Base-by-base conservation (phyloP, 1,140 invertebrate species). In the Atta colombica region DNA sequence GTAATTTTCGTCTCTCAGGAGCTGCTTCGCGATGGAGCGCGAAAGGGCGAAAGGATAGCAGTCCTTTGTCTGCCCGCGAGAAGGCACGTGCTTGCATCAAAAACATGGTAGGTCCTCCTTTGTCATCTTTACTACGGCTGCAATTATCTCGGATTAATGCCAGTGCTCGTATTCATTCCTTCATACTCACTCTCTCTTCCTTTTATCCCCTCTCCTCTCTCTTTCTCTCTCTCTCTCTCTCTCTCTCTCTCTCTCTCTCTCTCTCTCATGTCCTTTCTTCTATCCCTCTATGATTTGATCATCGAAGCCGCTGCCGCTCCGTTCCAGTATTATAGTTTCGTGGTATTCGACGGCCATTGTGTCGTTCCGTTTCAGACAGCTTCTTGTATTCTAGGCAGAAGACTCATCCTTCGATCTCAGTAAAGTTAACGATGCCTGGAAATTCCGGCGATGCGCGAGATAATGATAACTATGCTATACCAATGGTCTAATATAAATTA, bases 141-240 rank as follows among this genome's bases (percentile, higher is more conserved):
- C 75, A 90, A 89, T 90, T 90, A 90, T 60, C 85, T 90, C 74
- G 85, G 71, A 90, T 90, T 90, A 90, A 89, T 87, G 85, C 16
- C 12, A 53, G 60, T 49, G 55, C 53, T 84, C 66, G 18, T 18
- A 28, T 18, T 65, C 77, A 3, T 7, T 31, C 21, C 55, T 39
- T 14, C 31, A 21, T 14, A 35, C 31, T 35, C 31, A 12, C 6
- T 6, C 31, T 45, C 25, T 35, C 21, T 45, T 16, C 8, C 77
- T 8, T 14, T 18, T 21, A 16, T 7, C n/a, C 39, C 53, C 68
- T 39, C 16, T 39, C 16, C 66, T 49, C n/a, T 21, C 5, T 14
- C 63, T n/a, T 12, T 49, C 39, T 49, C 39, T 69, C 12, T 25
- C 4, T 65, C 61, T 51, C 78, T 55, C 16, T 53, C 60, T 58